A percentile compares a stretch with the other conserved stretches of the same genome.
Conservation (phyloP, 2,888 invertebrate species). For the Koerneria pararmatus region DNA sequence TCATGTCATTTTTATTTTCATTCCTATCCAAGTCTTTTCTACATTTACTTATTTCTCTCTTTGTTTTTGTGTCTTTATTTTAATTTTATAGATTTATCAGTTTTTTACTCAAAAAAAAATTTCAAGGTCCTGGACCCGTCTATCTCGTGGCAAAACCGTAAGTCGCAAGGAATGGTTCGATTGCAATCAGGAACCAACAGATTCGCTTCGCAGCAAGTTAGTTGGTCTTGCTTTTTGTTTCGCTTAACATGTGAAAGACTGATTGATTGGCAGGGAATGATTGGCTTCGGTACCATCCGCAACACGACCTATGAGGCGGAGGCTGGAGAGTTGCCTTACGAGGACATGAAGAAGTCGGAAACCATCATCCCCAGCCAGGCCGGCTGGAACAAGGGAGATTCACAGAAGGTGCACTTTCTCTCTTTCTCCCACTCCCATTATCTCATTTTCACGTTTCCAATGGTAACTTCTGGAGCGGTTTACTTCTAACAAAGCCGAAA, state of each 20-base stretch:
- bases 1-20: too few species aligned
- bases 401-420: constrained; percentile 48
- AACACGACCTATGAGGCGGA: constrained; percentile 59
- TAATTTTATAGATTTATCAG: too few species aligned
- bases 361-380: constrained; percentile 59
- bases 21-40: too few species aligned
- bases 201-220: constrained; percentile 54
- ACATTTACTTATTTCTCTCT: too few species aligned
- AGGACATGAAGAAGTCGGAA: constrained; percentile 59
- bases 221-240: not conserved
- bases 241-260: not conserved
- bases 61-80: too few species aligned
- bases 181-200: constrained; percentile 57
- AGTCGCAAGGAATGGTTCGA: constrained; percentile 58
- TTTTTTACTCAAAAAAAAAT: too few species aligned
- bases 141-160: constrained; percentile 58
- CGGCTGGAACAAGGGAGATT: constrained; percentile 60
- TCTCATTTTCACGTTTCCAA: too few species aligned
- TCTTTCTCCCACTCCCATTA: too few species aligned
- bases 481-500: too few species aligned
- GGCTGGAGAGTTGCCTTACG: constrained; percentile 58
- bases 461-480: not conserved
- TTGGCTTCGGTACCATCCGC: constrained; percentile 49
- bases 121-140: constrained; percentile 47
- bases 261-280: constrained; percentile 36